Base-by-base conservation (phyloP, 2,888 invertebrate genomes). In the Drosophila anomalata region DNA sequence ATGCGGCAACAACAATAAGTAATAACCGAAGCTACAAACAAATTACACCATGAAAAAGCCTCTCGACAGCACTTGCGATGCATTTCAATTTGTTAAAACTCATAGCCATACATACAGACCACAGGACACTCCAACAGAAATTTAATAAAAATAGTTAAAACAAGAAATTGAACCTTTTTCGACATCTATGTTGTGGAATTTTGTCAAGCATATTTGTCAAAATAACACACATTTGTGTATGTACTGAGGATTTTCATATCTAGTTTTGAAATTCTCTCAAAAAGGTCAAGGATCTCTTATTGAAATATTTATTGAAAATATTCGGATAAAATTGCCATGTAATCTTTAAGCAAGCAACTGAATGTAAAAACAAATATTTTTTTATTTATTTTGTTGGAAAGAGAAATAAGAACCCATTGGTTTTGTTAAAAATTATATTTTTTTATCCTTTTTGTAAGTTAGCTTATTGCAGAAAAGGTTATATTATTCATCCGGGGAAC, bases 11-110 rank as follows among this genome's bases (percentile, higher is more conserved):
- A 56, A 53, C 55, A 51, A 51, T 70, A 72, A 66, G 50, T 63
- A 76, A 77, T 79, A 66, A 55, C 71, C 46, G 31, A 61, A 47
- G 50, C 33, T 59, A 26, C 59, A 54, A 54, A 63, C 65, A 71
- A 55, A 69, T 39, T 57, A 56, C 61, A 31, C 47, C 20, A 17
- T 51, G n/a, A 33, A 8, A 60, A 36, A 59, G 12, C 59, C 46
- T 31, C 29, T 58, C 47, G 59, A 67, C 67, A 53, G 61, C 63
- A 73, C 73, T 74, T 63, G 74, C 80, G 80, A 82, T 80, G 75
- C 72, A 80, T 83, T 88, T 79, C 81, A 87, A 87, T 88, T 88
- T 83, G 75, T 73, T 50, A 57, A 77, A 70, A 36, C n/a, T 2
- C 36, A n/a, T 6, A 0, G 55, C 70, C 78, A 72, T 51, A 33